Base-by-base conservation (phyloP, 2,113 vertebrate genomes). In the Boulengeromyrus knoepffleri region DNA sequence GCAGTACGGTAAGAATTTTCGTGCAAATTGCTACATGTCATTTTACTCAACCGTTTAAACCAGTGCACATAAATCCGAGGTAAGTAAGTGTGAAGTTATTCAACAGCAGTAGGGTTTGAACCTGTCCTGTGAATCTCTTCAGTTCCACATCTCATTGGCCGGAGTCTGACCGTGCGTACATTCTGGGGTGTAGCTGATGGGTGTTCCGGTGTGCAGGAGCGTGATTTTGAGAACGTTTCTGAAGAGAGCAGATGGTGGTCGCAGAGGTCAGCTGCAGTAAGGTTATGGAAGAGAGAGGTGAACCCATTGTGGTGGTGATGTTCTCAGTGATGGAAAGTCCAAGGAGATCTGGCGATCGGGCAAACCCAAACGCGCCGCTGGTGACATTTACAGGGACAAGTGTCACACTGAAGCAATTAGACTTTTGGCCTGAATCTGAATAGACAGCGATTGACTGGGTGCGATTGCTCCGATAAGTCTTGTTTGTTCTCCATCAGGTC, bases 1-100 rank as follows among this genome's bases (percentile, higher is more conserved):
- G 50, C 21, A n/a, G 39, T 21, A 39, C 50, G 21, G 85, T 21
- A 56, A 2, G 50, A 36, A 87, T 53, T 87, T 87, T 52, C 13
- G 50, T 49, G 47, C 85, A 87, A 87, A 87, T 87, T 87, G 47
- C 85, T 53, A 21, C 85, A 27, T 87, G 85, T 53, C 49, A 56
- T 87, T 87, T 53, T 87, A 87, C 50, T 27, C 50, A 39, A 13
- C 49, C 31, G n/a, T 52, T 52, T 87, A 87, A 53, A 36, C 50
- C 74, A 42, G 31, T 17, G 74, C 74, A 36, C 17, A 42, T 80
- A 80, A 80, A 42, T 80, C 13, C 17, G 50, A 46, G 45, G 83
- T 85, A 87, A 87, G 50, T 87, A 87, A 27, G 49, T 53, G 50
- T 36, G 39, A 85, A 5, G 42, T 24, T 85, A 45, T 87, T 87